Base-by-base conservation (phyloP, 2,113 vertebrate species). In the Alosa alosa region DNA sequence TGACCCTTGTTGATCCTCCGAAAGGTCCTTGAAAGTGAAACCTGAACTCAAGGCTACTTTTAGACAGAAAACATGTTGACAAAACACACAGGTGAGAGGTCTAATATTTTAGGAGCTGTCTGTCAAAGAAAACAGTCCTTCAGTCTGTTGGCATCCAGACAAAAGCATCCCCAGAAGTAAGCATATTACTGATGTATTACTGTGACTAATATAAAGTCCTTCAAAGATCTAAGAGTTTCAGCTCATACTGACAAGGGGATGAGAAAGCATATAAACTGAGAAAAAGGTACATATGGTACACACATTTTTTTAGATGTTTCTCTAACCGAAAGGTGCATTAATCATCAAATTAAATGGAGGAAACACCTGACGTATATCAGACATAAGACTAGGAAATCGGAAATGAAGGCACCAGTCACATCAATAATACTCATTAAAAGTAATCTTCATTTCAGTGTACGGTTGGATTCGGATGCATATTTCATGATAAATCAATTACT, bases 41-140 rank as follows among this genome's bases (percentile, higher is more conserved):
- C 72, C 72, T 78, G 72, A 78, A 78, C 72, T 78, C 72, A 78
- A 78, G 72, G 72, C 72, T 36, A 78, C 72, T 78, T 78, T 78
- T 78, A 78, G 72, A 78, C 72, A 78, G 72, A 31, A 11, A 78
- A 78, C 72, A 78, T 78, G 72, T 39, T 78, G 72, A 39, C 72
- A 78, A 78, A 78, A 78, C 72, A 78, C 72, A 36, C 36, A 36
- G 72, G 36, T 36, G 31, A 78, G 72, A 31, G 36, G 25, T 78
- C 25, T 17, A 39, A 78, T 78, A 41, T 17, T 78, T 78, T 39
- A 36, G 72, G 72, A 78, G 72, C 72, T 39, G 72, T 78, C 72
- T 36, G 72, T 78, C 72, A 78, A 11, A 39, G 72, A 36, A 36
- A 10, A 39, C 72, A 4, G 31, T 15, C 41, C 72, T 17, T 15